Evolutionary conservation across 2,888 invertebrate genomes (phyloP).

Genomic region (Himalopsyche tibetana): DNA sequence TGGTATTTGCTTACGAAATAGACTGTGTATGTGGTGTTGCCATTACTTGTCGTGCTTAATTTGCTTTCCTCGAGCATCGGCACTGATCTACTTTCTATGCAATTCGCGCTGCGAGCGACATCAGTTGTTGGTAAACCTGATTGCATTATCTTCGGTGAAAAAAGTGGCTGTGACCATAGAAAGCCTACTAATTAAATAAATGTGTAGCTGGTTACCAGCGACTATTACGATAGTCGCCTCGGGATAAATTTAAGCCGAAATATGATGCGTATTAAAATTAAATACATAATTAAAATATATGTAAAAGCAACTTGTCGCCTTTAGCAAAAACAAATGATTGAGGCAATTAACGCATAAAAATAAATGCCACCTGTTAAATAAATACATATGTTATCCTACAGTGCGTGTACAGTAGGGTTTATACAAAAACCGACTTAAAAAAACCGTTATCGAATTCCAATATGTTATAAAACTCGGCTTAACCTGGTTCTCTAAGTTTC

Average conservation of each 20-base stretch:
- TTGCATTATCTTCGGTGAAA: constrained; percentile 29
- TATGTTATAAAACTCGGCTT: too few species aligned
- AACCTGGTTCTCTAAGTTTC: too few species aligned
- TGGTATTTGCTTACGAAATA: constrained; percentile 6
- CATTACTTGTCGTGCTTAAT: not conserved
- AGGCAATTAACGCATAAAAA: too few species aligned
- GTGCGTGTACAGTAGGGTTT: too few species aligned
- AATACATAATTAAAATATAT: too few species aligned
- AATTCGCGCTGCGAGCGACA: constrained; percentile 34
- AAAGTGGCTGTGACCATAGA: constrained; percentile 5
- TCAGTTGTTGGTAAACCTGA: constrained; percentile 20
- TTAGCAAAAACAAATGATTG: too few species aligned
- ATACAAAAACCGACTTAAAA: too few species aligned
- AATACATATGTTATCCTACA: too few species aligned
- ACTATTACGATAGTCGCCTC: not conserved
- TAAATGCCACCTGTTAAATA: too few species aligned
- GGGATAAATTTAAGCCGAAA: not conserved
- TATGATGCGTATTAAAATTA: not conserved
- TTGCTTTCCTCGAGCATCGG: constrained; percentile 21
- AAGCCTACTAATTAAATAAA: constrained; percentile 30
- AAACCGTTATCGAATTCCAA: too few species aligned
- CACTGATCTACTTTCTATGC: constrained; percentile 27
- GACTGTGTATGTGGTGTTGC: constrained; percentile 1
- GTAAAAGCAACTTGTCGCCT: too few species aligned
- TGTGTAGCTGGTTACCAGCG: not conserved